phyloP scores from a whole-genome alignment of 2,113 vertebrate genomes.

The Tonatia bakeri region DNA sequence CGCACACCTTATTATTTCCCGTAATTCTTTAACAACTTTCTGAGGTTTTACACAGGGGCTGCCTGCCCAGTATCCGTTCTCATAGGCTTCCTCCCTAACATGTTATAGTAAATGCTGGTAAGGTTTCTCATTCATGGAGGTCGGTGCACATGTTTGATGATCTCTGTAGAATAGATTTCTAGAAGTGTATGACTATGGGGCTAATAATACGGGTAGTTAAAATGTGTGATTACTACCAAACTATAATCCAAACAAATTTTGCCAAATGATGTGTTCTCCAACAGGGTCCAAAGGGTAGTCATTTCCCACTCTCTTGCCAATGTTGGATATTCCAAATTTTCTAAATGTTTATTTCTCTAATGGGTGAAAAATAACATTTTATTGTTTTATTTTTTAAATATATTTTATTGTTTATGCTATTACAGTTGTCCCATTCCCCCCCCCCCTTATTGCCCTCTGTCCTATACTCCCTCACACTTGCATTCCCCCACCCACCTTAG shows the following conservation, averaged over 20 bases:
- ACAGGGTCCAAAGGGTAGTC: background rate
- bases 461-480: too few species aligned
- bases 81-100: background rate
- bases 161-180: background rate
- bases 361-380: background rate
- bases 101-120: background rate
- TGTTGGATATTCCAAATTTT: background rate
- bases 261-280: background rate
- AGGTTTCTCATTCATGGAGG: background rate
- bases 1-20: accelerated
- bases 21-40: background rate
- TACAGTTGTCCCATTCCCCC: too few species aligned
- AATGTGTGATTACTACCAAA: background rate
- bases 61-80: background rate
- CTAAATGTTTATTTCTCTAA: constrained; percentile 24
- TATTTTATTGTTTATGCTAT: too few species aligned
- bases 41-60: background rate
- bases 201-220: background rate
- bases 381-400: background rate
- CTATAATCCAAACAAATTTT: background rate
- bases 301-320: background rate
- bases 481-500: too few species aligned
- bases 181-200: background rate
- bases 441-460: too few species aligned
- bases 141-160: background rate